Evolutionary conservation across 2,797 vertebrate genomes (phyloP).

Genomic region (Fistularia commersonii): DNA sequence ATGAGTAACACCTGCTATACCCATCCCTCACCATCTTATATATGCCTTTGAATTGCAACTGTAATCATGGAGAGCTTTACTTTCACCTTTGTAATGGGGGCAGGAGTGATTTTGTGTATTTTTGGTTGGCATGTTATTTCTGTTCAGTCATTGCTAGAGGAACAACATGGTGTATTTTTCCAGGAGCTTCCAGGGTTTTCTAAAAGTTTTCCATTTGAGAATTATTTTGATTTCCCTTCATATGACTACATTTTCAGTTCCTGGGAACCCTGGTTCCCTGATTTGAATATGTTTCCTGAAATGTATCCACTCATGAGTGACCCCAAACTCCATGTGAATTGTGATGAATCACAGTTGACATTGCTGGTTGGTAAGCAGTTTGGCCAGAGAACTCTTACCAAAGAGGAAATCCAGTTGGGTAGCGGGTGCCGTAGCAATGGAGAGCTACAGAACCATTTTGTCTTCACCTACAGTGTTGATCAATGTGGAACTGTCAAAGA

Average conservation of each 20-base stretch:
- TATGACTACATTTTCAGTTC: constrained; percentile 39
- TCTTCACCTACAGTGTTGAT: constrained; percentile 51
- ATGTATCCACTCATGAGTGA: constrained; percentile 3
- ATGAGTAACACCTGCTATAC: constrained; percentile 40
- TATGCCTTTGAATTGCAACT: neutral
- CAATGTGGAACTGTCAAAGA: constrained; percentile 54
- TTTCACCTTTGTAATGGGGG: constrained; percentile 33
- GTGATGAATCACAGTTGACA: constrained; percentile 39
- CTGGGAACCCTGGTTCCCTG: constrained; percentile 17
- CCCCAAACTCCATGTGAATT: constrained; percentile 52
- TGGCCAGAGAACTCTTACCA: constrained; percentile 5
- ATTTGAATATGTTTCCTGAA: constrained; percentile 23
- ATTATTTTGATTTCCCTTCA: constrained; percentile 6
- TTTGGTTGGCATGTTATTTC: constrained; percentile 13
- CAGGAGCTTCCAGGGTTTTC: constrained; percentile 5
- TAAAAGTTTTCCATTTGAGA: constrained; percentile 21
- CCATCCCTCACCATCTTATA: constrained; percentile 15
- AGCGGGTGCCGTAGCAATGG: constrained; percentile 50
- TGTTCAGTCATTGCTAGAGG: neutral
- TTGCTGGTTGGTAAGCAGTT: constrained; percentile 48
- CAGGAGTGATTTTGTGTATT: constrained; percentile 5
- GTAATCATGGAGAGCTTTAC: neutral
- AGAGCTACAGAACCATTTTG: constrained; percentile 31
- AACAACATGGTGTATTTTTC: neutral
- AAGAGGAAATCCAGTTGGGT: constrained; percentile 47